Evolutionary conservation across 2,888 invertebrate genomes (phyloP).

Genomic region (Yponomeuta cagnagella): DNA sequence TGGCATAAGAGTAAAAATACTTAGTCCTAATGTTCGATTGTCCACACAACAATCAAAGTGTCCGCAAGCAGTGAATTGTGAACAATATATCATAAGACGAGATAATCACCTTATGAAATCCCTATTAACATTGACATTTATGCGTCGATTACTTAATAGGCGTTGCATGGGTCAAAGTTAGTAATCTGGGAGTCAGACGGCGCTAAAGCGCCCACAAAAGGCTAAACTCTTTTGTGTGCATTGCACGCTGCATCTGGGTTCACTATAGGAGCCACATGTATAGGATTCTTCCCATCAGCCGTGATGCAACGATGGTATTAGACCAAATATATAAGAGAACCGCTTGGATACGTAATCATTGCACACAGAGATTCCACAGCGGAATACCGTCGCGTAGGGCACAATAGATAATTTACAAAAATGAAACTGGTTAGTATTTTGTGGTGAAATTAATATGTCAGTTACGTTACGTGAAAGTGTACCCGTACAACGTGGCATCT

Average conservation of each 20-base stretch:
- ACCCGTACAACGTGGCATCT: constrained; percentile 28
- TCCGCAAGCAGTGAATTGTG: neutral
- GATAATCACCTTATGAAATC: constrained; percentile 44
- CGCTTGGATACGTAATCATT: constrained; percentile 58
- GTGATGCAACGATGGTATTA: constrained; percentile 61
- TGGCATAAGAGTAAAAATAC: neutral
- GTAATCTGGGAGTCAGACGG: constrained; percentile 17
- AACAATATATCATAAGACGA: constrained; percentile 1
- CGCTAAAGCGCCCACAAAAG: neutral
- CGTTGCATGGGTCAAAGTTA: constrained; percentile 41
- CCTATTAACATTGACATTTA: constrained; percentile 61
- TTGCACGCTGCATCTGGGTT: neutral
- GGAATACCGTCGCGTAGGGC: constrained; percentile 43
- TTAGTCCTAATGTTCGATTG: too few species aligned
- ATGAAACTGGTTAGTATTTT: constrained; percentile 63
- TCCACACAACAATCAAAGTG: too few species aligned
- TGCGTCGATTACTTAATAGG: constrained; percentile 46
- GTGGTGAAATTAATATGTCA: neutral
- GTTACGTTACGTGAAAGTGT: constrained; percentile 24
- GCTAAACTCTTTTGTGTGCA: neutral
- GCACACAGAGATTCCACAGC: constrained; percentile 52
- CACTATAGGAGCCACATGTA: constrained; percentile 24
- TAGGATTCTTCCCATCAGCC: constrained; percentile 35
- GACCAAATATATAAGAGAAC: constrained; percentile 70
- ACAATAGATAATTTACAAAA: constrained; percentile 39